Evolutionary conservation across 2,888 invertebrate species (phyloP).

Genomic region (Lamellibrachia columna): DNA sequence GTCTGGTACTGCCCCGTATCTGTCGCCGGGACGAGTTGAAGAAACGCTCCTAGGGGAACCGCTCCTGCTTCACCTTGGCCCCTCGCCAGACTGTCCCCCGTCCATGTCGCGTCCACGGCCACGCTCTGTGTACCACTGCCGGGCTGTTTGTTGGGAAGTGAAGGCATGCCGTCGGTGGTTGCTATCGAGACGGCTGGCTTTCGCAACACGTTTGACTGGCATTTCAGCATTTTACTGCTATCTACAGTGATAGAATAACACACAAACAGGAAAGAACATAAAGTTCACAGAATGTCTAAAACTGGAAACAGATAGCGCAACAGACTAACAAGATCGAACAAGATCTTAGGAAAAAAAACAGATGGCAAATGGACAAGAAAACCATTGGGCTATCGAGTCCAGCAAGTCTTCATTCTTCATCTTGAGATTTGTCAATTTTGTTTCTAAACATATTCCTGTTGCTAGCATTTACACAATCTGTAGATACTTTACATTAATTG

Average conservation of each 20-base stretch:
- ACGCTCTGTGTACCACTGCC: not conserved
- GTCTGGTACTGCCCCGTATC: not conserved
- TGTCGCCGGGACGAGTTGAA: not conserved
- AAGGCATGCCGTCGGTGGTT: not conserved
- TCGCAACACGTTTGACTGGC: not conserved
- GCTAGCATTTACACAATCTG: no score
- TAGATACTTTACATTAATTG: no score
- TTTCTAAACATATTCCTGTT: no score
- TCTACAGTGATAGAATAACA: not conserved
- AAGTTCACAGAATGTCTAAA: not conserved
- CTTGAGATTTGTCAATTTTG: no score
- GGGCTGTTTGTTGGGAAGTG: not conserved
- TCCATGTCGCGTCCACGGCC: not conserved
- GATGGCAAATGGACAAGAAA: no score
- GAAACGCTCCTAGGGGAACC: not conserved
- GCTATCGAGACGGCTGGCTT: not conserved
- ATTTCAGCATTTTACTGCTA: not conserved
- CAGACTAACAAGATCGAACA: not conserved
- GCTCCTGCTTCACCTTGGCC: not conserved
- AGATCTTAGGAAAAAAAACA: no score
- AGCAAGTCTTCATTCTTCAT: no score
- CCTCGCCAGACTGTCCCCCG: not conserved
- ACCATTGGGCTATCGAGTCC: no score
- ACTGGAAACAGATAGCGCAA: not conserved
- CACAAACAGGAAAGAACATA: not conserved